Evolutionary conservation across 2,888 invertebrate species (phyloP).

Genomic region (Sphaerophoria taeniata): DNA sequence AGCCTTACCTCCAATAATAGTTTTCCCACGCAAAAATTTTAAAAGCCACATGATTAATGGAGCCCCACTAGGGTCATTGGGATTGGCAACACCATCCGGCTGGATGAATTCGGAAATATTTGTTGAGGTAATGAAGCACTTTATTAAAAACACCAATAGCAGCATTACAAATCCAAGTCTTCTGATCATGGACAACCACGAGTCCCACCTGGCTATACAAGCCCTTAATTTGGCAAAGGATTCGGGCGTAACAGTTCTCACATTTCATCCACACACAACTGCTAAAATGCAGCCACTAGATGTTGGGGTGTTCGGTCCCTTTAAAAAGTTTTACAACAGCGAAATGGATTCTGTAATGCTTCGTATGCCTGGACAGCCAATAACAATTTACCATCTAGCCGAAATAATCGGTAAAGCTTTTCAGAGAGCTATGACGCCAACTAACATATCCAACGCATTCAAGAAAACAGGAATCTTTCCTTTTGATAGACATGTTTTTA

Average conservation of each 20-base stretch:
- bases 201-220: conserved; percentile 75
- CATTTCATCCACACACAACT: conserved; percentile 81
- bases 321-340: conserved; percentile 33
- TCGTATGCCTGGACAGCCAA: conserved; percentile 17
- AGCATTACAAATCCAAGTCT: conserved; percentile 77
- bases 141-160: conserved; percentile 77
- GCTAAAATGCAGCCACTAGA: conserved; percentile 82
- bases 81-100: conserved; percentile 78
- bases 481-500: conserved; percentile 32
- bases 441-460: conserved; percentile 19
- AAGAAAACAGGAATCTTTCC: conserved; percentile 24
- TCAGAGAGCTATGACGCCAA: conserved; percentile 21
- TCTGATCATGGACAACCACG: conserved; percentile 79
- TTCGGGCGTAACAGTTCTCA: conserved; percentile 79
- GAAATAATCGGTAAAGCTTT: conserved; percentile 4
- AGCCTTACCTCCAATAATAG: conserved; percentile 26
- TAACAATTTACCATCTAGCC: conserved; percentile 8
- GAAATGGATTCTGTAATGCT: conserved; percentile 32
- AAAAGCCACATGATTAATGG: conserved; percentile 34
- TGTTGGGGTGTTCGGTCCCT: conserved; percentile 69
- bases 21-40: conserved; percentile 29
- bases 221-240: conserved; percentile 78
- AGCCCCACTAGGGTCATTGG: conserved; percentile 78
- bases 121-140: conserved; percentile 79
- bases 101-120: conserved; percentile 80